These are phyloP conservation scores for Ctenopoma kingsleyae DNA, from an alignment of 2,797 vertebrate species.

Conservation along the genomic window DNA sequence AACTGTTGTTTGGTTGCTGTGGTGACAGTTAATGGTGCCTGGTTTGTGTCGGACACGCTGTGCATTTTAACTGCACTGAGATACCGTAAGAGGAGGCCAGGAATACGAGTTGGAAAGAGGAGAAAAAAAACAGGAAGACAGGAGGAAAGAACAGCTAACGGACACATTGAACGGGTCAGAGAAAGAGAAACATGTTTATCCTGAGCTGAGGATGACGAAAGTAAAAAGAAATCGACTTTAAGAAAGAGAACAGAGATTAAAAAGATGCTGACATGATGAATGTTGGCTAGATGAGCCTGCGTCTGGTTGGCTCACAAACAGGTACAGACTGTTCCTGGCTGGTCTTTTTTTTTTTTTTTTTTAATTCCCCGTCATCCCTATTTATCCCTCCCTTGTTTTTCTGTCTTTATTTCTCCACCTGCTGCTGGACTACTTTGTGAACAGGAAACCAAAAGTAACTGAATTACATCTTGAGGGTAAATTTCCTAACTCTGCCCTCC, in stretches of 20 bases:
- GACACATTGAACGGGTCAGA: slow-evolving; percentile 20
- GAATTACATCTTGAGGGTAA: slow-evolving; percentile 45
- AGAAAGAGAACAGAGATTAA: slow-evolving; percentile 14
- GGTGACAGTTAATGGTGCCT: slow-evolving; percentile 65
- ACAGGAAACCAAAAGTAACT: slow-evolving; percentile 47
- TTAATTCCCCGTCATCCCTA: slow-evolving; percentile 46
- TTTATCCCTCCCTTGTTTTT: slow-evolving; percentile 29
- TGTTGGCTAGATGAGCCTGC: slow-evolving; percentile 66
- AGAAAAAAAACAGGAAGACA: neutral
- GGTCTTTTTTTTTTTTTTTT: slow-evolving; percentile 34
- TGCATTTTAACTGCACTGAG: slow-evolving; percentile 75
- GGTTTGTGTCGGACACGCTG: slow-evolving; percentile 60
- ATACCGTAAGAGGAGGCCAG: slow-evolving; percentile 33
- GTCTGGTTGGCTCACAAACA: slow-evolving; percentile 77
- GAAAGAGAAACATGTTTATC: slow-evolving; percentile 25
- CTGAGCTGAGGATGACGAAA: slow-evolving; percentile 28
- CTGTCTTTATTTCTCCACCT: slow-evolving; percentile 65
- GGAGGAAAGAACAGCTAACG: slow-evolving; percentile 11
- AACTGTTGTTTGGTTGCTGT: slow-evolving; percentile 62
- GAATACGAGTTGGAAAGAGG: slow-evolving; percentile 1
- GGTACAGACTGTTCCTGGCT: slow-evolving; percentile 81
- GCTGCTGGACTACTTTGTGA: slow-evolving; percentile 53
- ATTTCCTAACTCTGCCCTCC: slow-evolving; percentile 15
- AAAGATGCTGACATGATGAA: slow-evolving; percentile 63
- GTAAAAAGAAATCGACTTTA: slow-evolving; percentile 5